phyloP scores from a whole-genome alignment of 2,888 invertebrate species.

The Acrocyrtus sp. region DNA sequence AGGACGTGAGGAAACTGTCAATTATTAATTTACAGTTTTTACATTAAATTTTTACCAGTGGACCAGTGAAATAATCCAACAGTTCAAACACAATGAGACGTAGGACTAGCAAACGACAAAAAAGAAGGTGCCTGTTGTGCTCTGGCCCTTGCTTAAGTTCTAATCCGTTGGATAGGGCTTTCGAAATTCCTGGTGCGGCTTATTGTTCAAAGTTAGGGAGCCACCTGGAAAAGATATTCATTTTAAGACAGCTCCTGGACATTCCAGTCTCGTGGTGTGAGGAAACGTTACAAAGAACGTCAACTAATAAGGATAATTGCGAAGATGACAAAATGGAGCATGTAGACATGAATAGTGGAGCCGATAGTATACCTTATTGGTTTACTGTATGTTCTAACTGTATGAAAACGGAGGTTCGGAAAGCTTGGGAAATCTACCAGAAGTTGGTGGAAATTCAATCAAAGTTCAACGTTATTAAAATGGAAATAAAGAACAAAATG shows the following conservation, averaged over 20 bases:
- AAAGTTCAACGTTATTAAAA: neutral
- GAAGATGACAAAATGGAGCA: neutral
- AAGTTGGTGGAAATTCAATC: neutral
- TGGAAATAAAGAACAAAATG: neutral
- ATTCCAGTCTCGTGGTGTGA: constrained; percentile 6
- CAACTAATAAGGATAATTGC: neutral
- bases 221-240: neutral
- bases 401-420: no score
- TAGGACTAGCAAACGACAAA: no score
- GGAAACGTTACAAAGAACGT: neutral
- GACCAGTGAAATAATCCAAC: no score
- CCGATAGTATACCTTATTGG: neutral
- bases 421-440: constrained; percentile 6
- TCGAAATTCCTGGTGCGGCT: neutral
- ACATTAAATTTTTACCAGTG: no score
- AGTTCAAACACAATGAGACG: no score
- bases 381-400: neutral
- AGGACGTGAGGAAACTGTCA: no score
- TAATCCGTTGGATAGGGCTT: no score
- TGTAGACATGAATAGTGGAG: neutral
- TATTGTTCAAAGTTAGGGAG: neutral
- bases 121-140: no score
- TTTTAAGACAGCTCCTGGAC: neutral
- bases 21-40: no score
- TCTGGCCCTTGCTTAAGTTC: no score